Evolutionary conservation across 2,113 vertebrate species (phyloP), one percentile per base, ranked within the genome.

Genomic region (Thryonomys swinderianus): DNA sequence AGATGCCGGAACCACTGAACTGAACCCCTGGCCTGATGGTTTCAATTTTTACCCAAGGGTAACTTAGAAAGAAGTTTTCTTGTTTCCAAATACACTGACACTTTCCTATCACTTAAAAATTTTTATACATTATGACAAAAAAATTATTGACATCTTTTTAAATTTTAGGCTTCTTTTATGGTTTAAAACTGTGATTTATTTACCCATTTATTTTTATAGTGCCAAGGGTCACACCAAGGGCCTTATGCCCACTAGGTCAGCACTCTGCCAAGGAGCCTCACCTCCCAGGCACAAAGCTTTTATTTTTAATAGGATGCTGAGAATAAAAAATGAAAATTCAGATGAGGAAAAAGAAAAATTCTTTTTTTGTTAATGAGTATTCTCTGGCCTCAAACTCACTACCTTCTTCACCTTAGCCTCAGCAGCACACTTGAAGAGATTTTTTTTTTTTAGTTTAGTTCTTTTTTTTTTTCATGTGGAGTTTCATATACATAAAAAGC

Each of bases 61-160:
- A 61, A 92, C 71, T 88, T 62, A 84, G 67, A 83, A 91, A 82
- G 18, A 91, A 7, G 13, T 21, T 30, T 87, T 71, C 67, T 80
- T 55, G 27, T 83, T 92, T 88, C n/a, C 69, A 85, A 45, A 92
- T 13, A 62, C 53, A 78, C 5, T 25, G 11, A 85, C 25, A 7
- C 48, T 88, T 88, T 61, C 18, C 76, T 83, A 45, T 74, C 13
- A 30, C 76, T 88, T 42, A 30, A 74, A 37, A 74, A 45, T 48
- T 87, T 57, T 76, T 91, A 76, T 59, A 5, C 0, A 48, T 25
- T 57, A 55, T 34, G 4, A 32, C 25, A 23, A 74, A 32, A 78
- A 30, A 82, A 78, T n/a, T 18, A 51, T 66, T 95, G 73, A 37
- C 37, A 45, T 84, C 66, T 80, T 64, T 87, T 86, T 81, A 17